A percentile compares a stretch with the other conserved stretches of the same genome.
Evolutionary conservation across 2,888 invertebrate genomes (phyloP).

Genomic region (Diploptera punctata): DNA sequence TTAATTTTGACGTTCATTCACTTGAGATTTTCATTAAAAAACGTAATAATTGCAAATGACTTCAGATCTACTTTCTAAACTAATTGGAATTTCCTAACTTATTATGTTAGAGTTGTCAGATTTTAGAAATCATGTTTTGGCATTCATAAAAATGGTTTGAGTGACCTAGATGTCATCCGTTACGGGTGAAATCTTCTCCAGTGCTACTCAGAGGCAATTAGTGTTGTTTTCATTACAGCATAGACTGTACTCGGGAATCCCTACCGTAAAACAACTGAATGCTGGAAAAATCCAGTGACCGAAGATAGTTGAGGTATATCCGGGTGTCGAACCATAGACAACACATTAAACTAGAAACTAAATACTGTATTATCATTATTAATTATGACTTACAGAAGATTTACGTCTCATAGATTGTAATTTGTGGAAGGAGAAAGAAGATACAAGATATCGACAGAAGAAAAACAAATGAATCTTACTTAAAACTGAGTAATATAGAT

Average conservation of each 20-base stretch:
- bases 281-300: background rate
- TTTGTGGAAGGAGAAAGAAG: background rate
- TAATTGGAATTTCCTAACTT: too few species aligned
- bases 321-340: background rate
- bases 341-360: background rate
- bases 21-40: too few species aligned
- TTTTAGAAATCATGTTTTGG: background rate
- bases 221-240: background rate
- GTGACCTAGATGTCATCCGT: background rate
- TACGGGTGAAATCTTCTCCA: background rate
- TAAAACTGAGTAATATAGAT: background rate
- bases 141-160: background rate
- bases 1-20: too few species aligned
- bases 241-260: background rate
- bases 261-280: background rate
- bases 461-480: background rate
- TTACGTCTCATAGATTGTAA: background rate
- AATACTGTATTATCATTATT: background rate
- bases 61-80: too few species aligned
- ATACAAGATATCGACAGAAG: background rate
- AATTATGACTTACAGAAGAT: background rate
- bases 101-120: background rate
- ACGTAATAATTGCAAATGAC: too few species aligned
- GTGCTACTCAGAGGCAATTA: too few species aligned
- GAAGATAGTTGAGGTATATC: background rate